Evolutionary conservation across 1,140 invertebrate species (phyloP).

Genomic region (Aphaenogaster rudis): DNA sequence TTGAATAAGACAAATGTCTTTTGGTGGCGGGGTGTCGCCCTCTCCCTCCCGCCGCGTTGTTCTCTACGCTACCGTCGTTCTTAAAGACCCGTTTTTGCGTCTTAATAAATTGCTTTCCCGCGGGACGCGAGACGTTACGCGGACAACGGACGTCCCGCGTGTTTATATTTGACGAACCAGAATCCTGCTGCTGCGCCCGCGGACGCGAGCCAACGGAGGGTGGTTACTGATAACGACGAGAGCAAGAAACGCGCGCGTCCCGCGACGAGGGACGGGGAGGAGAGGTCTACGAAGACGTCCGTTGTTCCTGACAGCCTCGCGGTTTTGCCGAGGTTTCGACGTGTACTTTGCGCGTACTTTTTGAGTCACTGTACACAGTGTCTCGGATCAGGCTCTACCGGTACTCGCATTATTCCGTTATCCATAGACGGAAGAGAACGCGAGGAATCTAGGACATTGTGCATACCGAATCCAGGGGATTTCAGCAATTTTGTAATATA

Average conservation of each 20-base stretch:
- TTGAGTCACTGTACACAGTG: not conserved
- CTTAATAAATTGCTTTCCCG: constrained; percentile 75
- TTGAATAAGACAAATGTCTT: constrained; percentile 80
- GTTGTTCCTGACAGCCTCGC: constrained; percentile 44
- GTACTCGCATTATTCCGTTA: constrained; percentile 23
- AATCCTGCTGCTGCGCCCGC: constrained; percentile 22
- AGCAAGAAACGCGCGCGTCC: constrained; percentile 33
- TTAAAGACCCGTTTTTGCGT: constrained; percentile 66
- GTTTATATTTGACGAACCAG: constrained; percentile 56
- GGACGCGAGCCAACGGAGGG: constrained; percentile 8
- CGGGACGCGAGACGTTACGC: constrained; percentile 34
- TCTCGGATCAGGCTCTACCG: not conserved
- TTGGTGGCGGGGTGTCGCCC: not conserved
- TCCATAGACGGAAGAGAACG: not conserved
- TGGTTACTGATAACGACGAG: constrained; percentile 31
- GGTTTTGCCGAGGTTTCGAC: constrained; percentile 47
- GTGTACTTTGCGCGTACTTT: constrained; percentile 34
- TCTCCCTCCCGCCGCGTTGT: constrained; percentile 8
- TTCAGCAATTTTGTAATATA: not conserved
- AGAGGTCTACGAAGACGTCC: constrained; percentile 34
- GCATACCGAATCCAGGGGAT: not conserved
- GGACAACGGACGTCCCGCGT: constrained; percentile 28
- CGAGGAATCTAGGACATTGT: not conserved
- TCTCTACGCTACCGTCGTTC: constrained; percentile 1
- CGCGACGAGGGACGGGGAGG: not conserved